Conservation (phyloP, 1,140 invertebrate species). For the Lethrus apterus region DNA sequence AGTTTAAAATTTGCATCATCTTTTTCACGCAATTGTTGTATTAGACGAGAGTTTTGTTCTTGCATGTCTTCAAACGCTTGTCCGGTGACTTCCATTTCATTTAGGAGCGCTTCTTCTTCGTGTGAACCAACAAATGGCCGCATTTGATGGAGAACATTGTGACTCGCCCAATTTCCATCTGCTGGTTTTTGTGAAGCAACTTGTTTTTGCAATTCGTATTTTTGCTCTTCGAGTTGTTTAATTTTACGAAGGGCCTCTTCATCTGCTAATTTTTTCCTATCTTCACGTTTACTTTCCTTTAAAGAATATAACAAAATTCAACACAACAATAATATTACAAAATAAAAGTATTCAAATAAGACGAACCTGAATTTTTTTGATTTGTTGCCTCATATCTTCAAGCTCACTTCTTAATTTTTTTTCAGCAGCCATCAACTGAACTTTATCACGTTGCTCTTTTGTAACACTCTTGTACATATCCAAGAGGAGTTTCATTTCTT, state of each 20-base stretch:
- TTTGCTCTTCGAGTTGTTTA: slow-evolving; percentile 88
- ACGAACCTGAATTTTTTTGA: slow-evolving; percentile 71
- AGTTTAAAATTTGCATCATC: slow-evolving; percentile 99
- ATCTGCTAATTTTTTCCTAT: slow-evolving; percentile 85
- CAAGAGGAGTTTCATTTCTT: slow-evolving; percentile 86
- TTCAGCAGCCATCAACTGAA: slow-evolving; percentile 91
- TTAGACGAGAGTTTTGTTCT: slow-evolving; percentile 62
- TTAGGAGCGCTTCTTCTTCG: slow-evolving; percentile 93
- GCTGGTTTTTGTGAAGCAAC: slow-evolving; percentile 78
- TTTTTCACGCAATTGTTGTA: slow-evolving; percentile 94
- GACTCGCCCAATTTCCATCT: slow-evolving; percentile 46
- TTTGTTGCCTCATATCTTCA: slow-evolving; percentile 78
- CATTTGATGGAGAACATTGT: slow-evolving; percentile 42
- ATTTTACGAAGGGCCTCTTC: slow-evolving; percentile 93
- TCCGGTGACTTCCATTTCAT: slow-evolving; percentile 99
- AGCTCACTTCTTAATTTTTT: slow-evolving; percentile 83
- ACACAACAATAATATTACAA: slow-evolving; percentile 3
- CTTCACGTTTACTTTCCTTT: slow-evolving; percentile 86
- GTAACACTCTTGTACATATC: slow-evolving; percentile 97
- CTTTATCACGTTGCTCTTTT: slow-evolving; percentile 94
- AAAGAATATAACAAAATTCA: slow-evolving; percentile 3
- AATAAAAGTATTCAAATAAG: too few relatives aligned
- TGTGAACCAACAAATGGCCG: slow-evolving; percentile 60
- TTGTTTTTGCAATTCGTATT: slow-evolving; percentile 75
- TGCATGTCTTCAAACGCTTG: slow-evolving; percentile 99